phyloP scores from a whole-genome alignment of 2,113 vertebrate genomes.

The Neopipo cinnamomea region DNA sequence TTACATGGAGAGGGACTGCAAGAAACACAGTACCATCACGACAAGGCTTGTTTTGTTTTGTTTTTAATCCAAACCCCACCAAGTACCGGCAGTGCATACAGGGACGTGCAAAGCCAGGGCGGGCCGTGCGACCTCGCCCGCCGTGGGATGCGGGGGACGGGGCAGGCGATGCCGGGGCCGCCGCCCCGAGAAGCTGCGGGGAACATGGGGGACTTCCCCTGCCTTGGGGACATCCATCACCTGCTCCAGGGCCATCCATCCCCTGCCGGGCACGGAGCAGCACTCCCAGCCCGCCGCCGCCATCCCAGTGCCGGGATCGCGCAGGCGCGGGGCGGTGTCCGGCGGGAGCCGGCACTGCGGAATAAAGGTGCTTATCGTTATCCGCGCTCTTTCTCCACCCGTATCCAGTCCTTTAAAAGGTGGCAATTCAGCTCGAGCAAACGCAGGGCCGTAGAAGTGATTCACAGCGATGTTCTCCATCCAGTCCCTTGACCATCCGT shows the following conservation, averaged over 20 bases:
- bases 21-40: neutral
- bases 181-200: no score
- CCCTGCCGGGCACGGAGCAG: rapidly evolving
- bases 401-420: neutral
- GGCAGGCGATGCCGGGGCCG: neutral
- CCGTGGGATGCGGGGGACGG: rapidly evolving
- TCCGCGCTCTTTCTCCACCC: rapidly evolving
- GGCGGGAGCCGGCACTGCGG: rapidly evolving
- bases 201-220: rapidly evolving
- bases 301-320: neutral
- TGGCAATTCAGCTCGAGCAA: rapidly evolving
- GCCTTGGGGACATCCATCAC: neutral
- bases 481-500: rapidly evolving
- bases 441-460: neutral
- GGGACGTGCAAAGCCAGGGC: rapidly evolving
- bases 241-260: neutral
- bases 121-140: no score
- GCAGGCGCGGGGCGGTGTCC: neutral
- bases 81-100: neutral
- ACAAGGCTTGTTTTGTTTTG: neutral
- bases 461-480: neutral
- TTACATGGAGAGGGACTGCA: neutral
- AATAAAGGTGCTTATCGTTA: neutral
- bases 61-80: neutral
- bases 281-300: rapidly evolving